phyloP scores from a whole-genome alignment of 2,797 vertebrate species.

The Adelosebastes latens region DNA sequence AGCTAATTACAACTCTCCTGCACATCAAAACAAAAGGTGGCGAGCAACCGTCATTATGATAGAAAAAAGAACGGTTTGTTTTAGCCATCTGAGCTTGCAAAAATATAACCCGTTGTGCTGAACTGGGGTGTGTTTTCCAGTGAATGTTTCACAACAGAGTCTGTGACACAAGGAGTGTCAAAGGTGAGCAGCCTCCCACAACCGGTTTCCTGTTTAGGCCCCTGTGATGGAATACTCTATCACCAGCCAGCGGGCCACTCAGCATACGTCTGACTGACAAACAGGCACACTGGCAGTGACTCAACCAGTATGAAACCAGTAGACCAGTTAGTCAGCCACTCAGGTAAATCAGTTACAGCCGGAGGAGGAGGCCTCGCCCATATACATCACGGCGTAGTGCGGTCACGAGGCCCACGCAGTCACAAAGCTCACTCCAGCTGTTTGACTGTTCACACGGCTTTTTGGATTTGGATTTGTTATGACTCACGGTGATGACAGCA shows the following conservation, averaged over 20 bases:
- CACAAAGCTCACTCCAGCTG: constrained; percentile 47
- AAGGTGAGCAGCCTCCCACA: constrained; percentile 70
- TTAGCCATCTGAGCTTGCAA: constrained; percentile 33
- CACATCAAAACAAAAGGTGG: constrained; percentile 36
- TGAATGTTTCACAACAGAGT: constrained; percentile 56
- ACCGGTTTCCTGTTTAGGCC: constrained; percentile 71
- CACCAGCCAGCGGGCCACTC: not conserved
- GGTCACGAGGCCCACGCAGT: not conserved
- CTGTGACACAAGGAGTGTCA: constrained; percentile 64
- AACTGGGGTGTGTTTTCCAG: constrained; percentile 72
- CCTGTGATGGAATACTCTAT: constrained; percentile 48
- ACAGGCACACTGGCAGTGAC: not conserved
- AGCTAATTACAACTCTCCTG: constrained; percentile 35
- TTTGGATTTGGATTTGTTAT: constrained; percentile 31
- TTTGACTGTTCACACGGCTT: constrained; percentile 37
- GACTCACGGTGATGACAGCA: constrained; percentile 46
- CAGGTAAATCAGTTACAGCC: constrained; percentile 58
- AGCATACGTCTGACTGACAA: constrained; percentile 6
- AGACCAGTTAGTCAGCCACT: constrained; percentile 28
- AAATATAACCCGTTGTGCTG: constrained; percentile 52
- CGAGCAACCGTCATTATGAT: constrained; percentile 12
- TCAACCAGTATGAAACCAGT: constrained; percentile 19
- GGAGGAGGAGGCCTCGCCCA: constrained; percentile 42
- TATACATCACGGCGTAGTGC: not conserved
- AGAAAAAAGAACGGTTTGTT: constrained; percentile 16